Percentiles rank a stretch among this genome's conserved stretches.
Evolutionary conservation across 2,797 vertebrate genomes (phyloP).

Genomic region (Alauda arvensis): DNA sequence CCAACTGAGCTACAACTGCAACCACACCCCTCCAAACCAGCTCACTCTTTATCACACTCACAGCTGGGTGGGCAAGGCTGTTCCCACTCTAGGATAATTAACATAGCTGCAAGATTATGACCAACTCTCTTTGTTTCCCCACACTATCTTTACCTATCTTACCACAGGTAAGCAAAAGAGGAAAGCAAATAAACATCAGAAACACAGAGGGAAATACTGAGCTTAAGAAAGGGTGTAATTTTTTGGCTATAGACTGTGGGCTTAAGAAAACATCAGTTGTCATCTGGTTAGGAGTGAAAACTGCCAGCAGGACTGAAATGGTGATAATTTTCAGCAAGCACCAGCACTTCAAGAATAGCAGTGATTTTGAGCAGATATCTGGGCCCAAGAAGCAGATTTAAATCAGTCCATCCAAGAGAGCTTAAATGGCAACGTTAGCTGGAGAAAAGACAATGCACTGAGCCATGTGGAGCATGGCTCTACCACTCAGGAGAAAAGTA

Average conservation of each 20-base stretch:
- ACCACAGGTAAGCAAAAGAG: neutral
- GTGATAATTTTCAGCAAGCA: neutral
- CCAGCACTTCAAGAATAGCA: neutral
- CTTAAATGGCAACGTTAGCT: neutral
- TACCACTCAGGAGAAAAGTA: neutral
- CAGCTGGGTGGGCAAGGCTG: no score
- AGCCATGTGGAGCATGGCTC: neutral
- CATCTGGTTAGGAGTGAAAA: neutral
- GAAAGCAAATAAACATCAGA: neutral
- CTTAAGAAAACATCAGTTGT: neutral
- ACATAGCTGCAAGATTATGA: no score
- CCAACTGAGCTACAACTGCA: no score
- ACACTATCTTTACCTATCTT: no score
- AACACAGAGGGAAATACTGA: neutral
- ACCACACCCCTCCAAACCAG: no score
- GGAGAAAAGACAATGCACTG: neutral
- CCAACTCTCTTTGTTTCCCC: no score
- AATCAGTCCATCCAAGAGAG: neutral
- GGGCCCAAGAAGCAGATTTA: neutral
- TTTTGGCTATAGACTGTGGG: neutral
- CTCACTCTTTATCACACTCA: no score
- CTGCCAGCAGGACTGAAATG: neutral
- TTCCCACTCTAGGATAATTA: no score
- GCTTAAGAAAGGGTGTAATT: neutral
- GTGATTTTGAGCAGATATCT: neutral